phyloP scores from a whole-genome alignment of 2,113 vertebrate species.

The Sterna hirundo region DNA sequence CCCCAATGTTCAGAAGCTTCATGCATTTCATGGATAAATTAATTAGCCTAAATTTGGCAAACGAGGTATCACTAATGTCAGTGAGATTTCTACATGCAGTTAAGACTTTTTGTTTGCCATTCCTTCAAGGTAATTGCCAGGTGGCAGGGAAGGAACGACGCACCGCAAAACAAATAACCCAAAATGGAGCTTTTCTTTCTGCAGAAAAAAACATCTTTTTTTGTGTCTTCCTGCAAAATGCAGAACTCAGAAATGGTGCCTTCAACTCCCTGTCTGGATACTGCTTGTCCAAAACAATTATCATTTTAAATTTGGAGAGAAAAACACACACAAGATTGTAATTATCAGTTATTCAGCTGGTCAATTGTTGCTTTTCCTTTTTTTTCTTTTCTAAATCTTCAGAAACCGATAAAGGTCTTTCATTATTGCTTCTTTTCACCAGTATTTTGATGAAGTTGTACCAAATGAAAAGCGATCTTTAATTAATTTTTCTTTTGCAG shows the following conservation, averaged over 20 bases:
- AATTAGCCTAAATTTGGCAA: neutral
- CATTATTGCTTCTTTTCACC: neutral
- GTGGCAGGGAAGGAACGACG: accelerated
- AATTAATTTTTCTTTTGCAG: neutral
- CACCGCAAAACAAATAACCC: neutral
- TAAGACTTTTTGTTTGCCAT: neutral
- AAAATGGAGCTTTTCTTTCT: neutral
- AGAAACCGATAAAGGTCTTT: neutral
- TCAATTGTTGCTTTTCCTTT: neutral
- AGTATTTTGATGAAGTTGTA: neutral
- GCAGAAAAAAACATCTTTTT: neutral
- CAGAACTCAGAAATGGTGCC: neutral
- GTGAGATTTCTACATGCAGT: neutral
- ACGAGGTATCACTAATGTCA: neutral
- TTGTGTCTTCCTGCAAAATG: neutral
- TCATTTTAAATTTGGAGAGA: neutral
- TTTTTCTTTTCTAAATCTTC: neutral
- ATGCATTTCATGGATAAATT: neutral
- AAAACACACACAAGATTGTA: neutral
- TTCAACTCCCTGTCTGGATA: neutral
- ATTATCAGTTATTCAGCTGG: neutral
- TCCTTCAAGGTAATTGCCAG: neutral
- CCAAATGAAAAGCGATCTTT: neutral
- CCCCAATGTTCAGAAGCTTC: neutral
- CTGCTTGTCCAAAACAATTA: neutral